Base-by-base conservation (phyloP, 2,797 vertebrate species). In the Smutsia temminckii region DNA sequence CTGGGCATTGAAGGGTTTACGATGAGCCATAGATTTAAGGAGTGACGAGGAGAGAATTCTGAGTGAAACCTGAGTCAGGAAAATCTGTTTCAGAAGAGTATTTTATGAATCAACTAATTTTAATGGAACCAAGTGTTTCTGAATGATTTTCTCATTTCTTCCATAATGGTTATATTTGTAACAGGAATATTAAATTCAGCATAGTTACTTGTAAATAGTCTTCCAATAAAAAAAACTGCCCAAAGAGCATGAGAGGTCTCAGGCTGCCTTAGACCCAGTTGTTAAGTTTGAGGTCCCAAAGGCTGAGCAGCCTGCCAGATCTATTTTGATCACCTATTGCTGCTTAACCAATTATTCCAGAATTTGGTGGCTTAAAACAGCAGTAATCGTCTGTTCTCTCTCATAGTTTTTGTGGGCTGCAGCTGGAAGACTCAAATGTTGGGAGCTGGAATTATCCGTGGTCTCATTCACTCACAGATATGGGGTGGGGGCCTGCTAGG, bases 181-280 rank as follows among this genome's bases (percentile, higher is more conserved):
- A 1, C 34, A 71, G 32, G 21, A 81, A 42, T 79, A 34, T 69
- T 20, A 94, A 84, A 8, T 85, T 63, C 12, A 83, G 25, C 40
- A 11, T 94, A 61, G 9, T 95, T 94, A 85, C 42, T 96, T 96
- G n/a, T 29, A 75, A 18, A 32, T 27, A 42, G 4, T 75, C 40
- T 95, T n/a, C 61, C 55, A 89, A 68, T 68, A 75, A 91, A 85
- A 66, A 66, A 71, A 69, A 49, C 37, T 92, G 9, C 25, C 21
- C 13, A 9, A 34, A 79, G 12, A 11, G 2, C 42, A 23, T 71
- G n/a, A 49, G 55, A 32, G 0, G 18, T 94, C 21, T 85, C 51
- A 88, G 8, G 55, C 4, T 64, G 32, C 27, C 42, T 81, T 80
- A 71, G 25, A 46, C 53, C 23, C 85, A 18, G 13, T 51, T 90